Conservation (phyloP, 1,140 invertebrate species). For the Dreissena rostriformis region DNA sequence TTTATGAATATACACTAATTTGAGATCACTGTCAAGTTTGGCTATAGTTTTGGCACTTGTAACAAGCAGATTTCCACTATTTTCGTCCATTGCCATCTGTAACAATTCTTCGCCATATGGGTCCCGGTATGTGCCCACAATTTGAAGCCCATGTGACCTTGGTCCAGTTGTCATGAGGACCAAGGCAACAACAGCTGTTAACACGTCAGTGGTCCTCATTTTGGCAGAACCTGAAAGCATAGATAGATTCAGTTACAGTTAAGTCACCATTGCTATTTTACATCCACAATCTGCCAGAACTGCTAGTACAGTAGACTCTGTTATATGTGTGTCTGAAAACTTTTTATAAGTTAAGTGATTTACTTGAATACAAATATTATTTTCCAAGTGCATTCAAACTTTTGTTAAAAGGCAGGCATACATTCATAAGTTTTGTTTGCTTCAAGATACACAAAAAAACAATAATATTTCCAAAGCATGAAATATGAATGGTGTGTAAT, state of each 20-base stretch:
- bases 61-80: constrained; percentile 24
- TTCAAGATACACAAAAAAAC: no score
- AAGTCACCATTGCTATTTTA: neutral
- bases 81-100: constrained; percentile 11
- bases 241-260: neutral
- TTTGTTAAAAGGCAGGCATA: no score
- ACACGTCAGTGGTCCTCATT: neutral
- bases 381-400: no score
- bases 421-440: no score
- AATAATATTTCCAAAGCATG: no score
- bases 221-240: constrained; percentile 15
- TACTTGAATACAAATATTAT: no score
- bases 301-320: no score
- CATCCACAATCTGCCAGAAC: neutral
- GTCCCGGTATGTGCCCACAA: constrained; percentile 37
- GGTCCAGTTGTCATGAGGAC: constrained; percentile 27
- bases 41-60: constrained; percentile 6
- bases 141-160: constrained; percentile 44
- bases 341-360: no score
- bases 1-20: neutral
- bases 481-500: no score
- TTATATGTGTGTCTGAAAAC: no score
- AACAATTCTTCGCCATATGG: constrained; percentile 6
- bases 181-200: constrained; percentile 20
- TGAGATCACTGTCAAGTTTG: constrained; percentile 20